Evolutionary conservation across 2,888 invertebrate genomes (phyloP).

Genomic region (Macrophya annulata): DNA sequence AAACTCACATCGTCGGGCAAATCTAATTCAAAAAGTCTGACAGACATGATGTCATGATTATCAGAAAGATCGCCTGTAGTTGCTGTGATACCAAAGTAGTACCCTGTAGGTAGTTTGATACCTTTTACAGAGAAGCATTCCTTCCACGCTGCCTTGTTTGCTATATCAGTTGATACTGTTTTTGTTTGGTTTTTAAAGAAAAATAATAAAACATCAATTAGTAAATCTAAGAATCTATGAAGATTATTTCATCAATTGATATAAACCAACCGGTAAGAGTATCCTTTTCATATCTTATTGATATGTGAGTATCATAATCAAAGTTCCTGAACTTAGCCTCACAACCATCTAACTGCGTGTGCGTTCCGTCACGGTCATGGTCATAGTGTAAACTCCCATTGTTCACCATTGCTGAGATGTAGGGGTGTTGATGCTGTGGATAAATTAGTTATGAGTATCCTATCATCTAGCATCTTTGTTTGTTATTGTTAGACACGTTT

Average conservation of each 20-base stretch:
- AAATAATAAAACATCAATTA: slow-evolving; percentile 45
- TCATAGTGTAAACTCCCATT: slow-evolving; percentile 98
- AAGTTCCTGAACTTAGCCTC: slow-evolving; percentile 96
- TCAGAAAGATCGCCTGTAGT: slow-evolving; percentile 98
- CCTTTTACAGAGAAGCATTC: slow-evolving; percentile 95
- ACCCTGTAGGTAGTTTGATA: slow-evolving; percentile 96
- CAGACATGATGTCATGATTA: slow-evolving; percentile 96
- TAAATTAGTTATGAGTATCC: slow-evolving; percentile 41
- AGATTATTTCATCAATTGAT: not conserved
- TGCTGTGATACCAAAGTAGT: slow-evolving; percentile 96
- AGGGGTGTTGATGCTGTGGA: slow-evolving; percentile 97
- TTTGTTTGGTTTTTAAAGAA: slow-evolving; percentile 29
- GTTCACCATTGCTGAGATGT: slow-evolving; percentile 98
- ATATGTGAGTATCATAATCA: slow-evolving; percentile 94
- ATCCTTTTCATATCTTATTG: slow-evolving; percentile 95
- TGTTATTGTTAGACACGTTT: not conserved
- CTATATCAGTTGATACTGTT: slow-evolving; percentile 94
- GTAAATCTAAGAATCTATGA: slow-evolving; percentile 1
- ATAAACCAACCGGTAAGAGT: slow-evolving; percentile 87
- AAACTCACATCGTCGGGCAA: slow-evolving; percentile 84
- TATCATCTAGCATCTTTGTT: not conserved
- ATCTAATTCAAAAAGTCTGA: slow-evolving; percentile 96
- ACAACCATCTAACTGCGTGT: slow-evolving; percentile 98
- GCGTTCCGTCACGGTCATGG: slow-evolving; percentile 99
- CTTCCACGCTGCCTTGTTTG: slow-evolving; percentile 96